Conservation (phyloP, 2,113 vertebrate genomes). For the Meleagris gallopavo region DNA sequence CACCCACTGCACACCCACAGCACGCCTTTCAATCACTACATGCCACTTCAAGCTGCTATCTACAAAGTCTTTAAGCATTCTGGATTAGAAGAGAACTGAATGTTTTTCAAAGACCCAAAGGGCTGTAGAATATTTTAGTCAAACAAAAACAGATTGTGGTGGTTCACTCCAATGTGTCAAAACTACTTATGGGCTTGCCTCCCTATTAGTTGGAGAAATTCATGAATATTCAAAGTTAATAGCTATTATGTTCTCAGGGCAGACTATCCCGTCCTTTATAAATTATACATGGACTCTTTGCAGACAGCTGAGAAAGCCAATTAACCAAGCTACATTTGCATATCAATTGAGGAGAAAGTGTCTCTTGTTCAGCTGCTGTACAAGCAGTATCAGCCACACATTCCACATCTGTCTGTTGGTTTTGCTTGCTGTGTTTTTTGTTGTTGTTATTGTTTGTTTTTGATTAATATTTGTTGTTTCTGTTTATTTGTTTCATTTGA, state of each 20-base stretch:
- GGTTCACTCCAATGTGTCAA: conserved; percentile 15
- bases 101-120: conserved; percentile 38
- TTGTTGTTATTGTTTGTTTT: no score
- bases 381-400: background rate
- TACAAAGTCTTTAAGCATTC: conserved; percentile 15
- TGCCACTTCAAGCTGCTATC: conserved; percentile 23
- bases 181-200: conserved; percentile 18
- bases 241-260: conserved; percentile 65
- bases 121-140: conserved; percentile 22
- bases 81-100: conserved; percentile 32
- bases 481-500: background rate
- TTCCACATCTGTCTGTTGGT: background rate
- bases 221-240: conserved; percentile 74
- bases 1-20: background rate
- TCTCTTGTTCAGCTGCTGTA: conserved; percentile 36
- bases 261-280: conserved; percentile 65
- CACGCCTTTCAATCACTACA: background rate
- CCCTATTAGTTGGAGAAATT: conserved; percentile 66
- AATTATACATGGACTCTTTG: conserved; percentile 71
- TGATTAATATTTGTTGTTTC: background rate
- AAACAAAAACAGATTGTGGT: conserved; percentile 44
- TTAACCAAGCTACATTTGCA: conserved; percentile 73
- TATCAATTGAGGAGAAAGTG: conserved; percentile 64
- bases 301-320: conserved; percentile 75
- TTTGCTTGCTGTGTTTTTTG: background rate